Base-by-base conservation (phyloP, 2,888 invertebrate species). In the Aphrophora alni region DNA sequence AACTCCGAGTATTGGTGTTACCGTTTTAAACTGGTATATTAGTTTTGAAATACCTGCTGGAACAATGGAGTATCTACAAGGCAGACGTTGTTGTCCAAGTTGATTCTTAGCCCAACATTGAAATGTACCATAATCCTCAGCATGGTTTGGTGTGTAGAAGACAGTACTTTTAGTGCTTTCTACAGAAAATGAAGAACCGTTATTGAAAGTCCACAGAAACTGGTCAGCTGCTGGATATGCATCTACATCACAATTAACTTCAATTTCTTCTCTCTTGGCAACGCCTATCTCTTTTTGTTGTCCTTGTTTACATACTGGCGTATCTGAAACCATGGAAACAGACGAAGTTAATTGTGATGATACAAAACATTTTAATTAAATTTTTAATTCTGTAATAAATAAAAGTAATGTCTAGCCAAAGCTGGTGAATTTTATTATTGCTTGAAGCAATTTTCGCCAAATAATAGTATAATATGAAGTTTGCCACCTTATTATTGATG, bases 151-250 rank as follows among this genome's bases (percentile, higher is more conserved):
- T 14, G 86, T 87, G 85, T 88, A 88, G 24, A 85, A 85, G 17
- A 87, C 85, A 0, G 86, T 85, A 82, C 88, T 88, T 27, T 86
- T 84, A 0, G 86, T 85, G 59, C 87, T 85, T 25, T 86, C 86
- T 12, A 86, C 84, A 0, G 87, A 10, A 84, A 82, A 24, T 83
- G 82, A 25, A 81, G 81, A 8, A 83, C 81, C 69, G 84, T 88
- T 88, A 84, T 89, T 89, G 85, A 89, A 87, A 77, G 86, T 86
- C 88, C 88, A 88, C 68, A 86, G 85, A 84, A 87, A 88, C 72
- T 84, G 82, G 7, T 84, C 81, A 59, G 86, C 87, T 24, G 85
- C 83, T 0, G 89, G 89, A 84, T 88, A 87, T 70, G 89, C 87
- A 79, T 88, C 87, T 8, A 89, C 88, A 75, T 87, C 82, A 72